Evolutionary conservation across 2,113 vertebrate genomes (phyloP).

Genomic region (Cebus imitator): DNA sequence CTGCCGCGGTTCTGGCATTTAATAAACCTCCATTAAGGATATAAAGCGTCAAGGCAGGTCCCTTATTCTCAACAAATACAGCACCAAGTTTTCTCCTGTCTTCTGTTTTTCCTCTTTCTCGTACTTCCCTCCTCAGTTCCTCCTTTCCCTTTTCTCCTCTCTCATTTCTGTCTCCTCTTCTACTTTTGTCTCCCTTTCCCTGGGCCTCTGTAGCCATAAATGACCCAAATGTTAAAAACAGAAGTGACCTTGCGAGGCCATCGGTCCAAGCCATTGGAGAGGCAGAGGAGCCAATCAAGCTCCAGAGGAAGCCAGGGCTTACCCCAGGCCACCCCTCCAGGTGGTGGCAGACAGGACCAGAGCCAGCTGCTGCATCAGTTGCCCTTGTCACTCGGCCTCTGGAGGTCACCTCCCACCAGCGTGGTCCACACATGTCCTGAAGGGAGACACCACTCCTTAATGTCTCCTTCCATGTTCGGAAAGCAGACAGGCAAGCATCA

Average conservation of each 20-base stretch:
- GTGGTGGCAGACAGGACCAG: not conserved
- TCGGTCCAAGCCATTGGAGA: not conserved
- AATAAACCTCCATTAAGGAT: not conserved
- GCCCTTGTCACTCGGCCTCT: not conserved
- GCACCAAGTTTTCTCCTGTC: not conserved
- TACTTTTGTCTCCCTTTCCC: not conserved
- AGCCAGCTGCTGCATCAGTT: not conserved
- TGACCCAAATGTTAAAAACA: not conserved
- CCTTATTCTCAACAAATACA: not conserved
- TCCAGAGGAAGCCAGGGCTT: not conserved
- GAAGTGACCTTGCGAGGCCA: not conserved
- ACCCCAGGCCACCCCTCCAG: rapidly evolving
- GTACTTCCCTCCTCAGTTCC: not conserved
- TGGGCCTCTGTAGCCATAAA: not conserved
- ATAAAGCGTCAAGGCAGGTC: not conserved
- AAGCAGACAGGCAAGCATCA: not conserved
- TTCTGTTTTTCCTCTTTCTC: too few relatives aligned
- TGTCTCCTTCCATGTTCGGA: not conserved
- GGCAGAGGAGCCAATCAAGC: not conserved
- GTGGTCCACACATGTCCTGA: not conserved
- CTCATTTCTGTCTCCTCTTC: not conserved
- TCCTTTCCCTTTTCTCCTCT: not conserved
- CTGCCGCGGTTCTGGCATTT: not conserved
- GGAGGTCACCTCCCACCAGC: not conserved
- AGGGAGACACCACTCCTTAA: not conserved